A percentile compares a stretch with the other conserved stretches of the same genome.
Conservation (phyloP, 2,113 vertebrate species). For the Oncorhynchus clarkii region DNA sequence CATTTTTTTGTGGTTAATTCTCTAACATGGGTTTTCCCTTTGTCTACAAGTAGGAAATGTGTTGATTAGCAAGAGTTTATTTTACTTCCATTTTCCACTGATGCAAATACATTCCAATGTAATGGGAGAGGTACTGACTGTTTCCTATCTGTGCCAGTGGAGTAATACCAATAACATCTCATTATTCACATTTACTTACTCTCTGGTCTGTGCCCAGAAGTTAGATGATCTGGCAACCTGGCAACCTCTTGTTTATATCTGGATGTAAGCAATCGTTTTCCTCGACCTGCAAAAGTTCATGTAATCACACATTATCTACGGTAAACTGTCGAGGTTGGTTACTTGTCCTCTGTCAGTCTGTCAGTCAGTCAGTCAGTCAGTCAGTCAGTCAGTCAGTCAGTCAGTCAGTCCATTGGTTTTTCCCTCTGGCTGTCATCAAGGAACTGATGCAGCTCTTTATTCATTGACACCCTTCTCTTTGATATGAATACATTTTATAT, state of each 20-base stretch:
- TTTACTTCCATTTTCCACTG: background rate
- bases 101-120: background rate
- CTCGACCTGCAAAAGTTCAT: background rate
- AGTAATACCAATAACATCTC: background rate
- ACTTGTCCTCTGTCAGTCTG: conserved; percentile 6
- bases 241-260: background rate
- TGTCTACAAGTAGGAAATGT: conserved; percentile 66
- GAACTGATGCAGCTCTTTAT: conserved; percentile 41
- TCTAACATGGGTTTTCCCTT: conserved; percentile 58
- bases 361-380: background rate
- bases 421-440: conserved; percentile 43
- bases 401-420: conserved; percentile 23
- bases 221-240: background rate
- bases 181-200: no score
- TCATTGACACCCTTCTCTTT: conserved; percentile 50
- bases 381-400: background rate
- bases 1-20: conserved; percentile 62
- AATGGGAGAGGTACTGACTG: background rate
- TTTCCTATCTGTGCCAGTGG: background rate
- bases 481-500: conserved; percentile 63
- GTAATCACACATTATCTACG: background rate
- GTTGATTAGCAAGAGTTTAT: conserved; percentile 50
- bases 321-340: background rate
- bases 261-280: background rate
- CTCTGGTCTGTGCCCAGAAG: background rate